Evolutionary conservation across 2,797 vertebrate genomes (phyloP), one percentile per base, ranked within the genome.

Genomic region (Perodicticus potto): DNA sequence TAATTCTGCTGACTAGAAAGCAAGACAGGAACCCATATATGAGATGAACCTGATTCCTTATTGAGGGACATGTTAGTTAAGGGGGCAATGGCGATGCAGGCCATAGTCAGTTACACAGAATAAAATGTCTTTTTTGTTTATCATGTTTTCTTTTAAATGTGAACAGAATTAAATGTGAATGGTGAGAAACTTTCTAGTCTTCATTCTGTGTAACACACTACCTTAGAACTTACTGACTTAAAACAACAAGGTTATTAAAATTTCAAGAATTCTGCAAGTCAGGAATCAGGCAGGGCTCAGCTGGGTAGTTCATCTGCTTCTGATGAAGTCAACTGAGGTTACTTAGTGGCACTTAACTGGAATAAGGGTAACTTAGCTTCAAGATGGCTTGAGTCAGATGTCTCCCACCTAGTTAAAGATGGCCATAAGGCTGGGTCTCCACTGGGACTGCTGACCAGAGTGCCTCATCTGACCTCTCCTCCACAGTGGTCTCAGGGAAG

Each of bases 1-100:
- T 57, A 72, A 32, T 74, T 95, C 13, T 20, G 73, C 57, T 82
- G 57, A 67, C 22, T 57, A 86, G 84, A 94, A 96, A 92, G 13
- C 29, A 89, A 90, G 70, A 84, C 27, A 59, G 34, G 25, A 92
- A 89, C 65, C 61, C 23, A 69, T 59, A 27, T 19, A 45, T 29
- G 32, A 63, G 32, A 78, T 61, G 40, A 76, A 49, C 34, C 29
- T 19, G 27, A 37, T 76, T 88, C 73, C 80, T 49, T 20, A 81
- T 53, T 40, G 32, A 76, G 7, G 23, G 27, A 8, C 32, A 6
- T 53, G 9, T 74, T 49, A 53, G n/a, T 59, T 59, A 37, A 73
- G 57, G 23, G 43, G 32, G 6, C 43, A 86, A 72, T 19, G 40
- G 2, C 45, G 14, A 57, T 57, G 1, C 49, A 29, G 32, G 49